A percentile compares a stretch with the other conserved stretches of the same genome.
Evolutionary conservation across 2,113 vertebrate genomes (phyloP).

Genomic region (Phrynosoma blainvillii): DNA sequence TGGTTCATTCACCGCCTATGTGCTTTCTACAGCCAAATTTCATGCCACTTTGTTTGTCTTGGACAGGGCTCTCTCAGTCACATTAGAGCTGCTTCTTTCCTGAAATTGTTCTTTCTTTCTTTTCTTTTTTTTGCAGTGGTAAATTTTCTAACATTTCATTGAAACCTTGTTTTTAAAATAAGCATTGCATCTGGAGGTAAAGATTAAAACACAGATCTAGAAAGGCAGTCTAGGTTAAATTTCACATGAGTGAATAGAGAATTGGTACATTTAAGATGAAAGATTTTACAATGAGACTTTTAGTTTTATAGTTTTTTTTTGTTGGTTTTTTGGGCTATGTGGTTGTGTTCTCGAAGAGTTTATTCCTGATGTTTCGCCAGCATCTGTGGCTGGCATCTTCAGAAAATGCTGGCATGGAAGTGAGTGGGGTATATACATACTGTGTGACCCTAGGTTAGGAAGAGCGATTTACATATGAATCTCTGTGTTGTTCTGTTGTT

Average conservation of each 20-base stretch:
- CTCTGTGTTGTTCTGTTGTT: no score
- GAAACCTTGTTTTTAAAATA: constrained; percentile 11
- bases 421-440: no score
- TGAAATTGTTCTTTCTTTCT: background rate
- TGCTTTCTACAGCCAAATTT: constrained; percentile 29
- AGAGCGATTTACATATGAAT: no score
- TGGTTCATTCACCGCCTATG: constrained; percentile 37
- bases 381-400: no score
- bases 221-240: background rate
- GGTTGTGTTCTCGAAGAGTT: no score
- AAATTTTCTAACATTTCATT: background rate
- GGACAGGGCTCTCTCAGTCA: background rate
- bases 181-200: background rate
- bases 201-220: background rate
- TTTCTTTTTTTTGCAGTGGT: no score
- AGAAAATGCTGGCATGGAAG: no score
- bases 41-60: constrained; percentile 28
- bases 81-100: background rate
- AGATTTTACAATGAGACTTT: background rate
- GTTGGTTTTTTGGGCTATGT: no score
- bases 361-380: no score
- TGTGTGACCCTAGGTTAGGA: no score
- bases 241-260: background rate
- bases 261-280: background rate
- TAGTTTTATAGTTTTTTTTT: background rate